A percentile compares a stretch with the other conserved stretches of the same genome.
phyloP scores from a whole-genome alignment of 2,888 invertebrate species.

The Trissoscelio sp. region DNA sequence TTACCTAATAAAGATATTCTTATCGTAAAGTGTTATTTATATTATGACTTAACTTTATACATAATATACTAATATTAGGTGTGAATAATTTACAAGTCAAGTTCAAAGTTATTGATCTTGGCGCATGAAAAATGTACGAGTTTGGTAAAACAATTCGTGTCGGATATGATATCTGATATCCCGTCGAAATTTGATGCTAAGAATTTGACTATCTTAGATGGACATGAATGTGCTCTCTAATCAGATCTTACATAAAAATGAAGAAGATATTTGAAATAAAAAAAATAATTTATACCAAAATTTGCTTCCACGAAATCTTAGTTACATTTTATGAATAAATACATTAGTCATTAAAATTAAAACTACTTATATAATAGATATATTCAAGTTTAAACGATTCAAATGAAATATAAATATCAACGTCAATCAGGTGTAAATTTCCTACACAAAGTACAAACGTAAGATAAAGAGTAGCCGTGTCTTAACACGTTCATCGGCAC shows the following conservation, averaged over 20 bases:
- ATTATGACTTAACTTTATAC: background rate
- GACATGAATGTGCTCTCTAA: background rate
- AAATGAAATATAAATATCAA: background rate
- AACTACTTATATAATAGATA: no score
- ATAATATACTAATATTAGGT: background rate
- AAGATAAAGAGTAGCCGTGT: constrained; percentile 40
- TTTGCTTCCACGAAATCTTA: no score
- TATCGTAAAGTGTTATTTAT: background rate
- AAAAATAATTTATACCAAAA: no score
- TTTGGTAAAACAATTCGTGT: background rate
- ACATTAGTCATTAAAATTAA: no score
- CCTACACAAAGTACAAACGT: constrained; percentile 19
- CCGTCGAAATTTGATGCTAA: background rate
- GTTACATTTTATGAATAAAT: no score
- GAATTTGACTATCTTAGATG: background rate
- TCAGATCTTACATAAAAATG: background rate
- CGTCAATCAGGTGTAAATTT: constrained; percentile 19
- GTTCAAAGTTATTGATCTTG: background rate
- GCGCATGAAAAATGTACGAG: background rate
- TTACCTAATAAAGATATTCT: background rate
- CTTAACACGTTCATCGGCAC: constrained; percentile 62
- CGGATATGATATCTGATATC: background rate
- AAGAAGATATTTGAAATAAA: background rate
- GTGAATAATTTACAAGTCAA: background rate
- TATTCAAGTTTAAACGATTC: background rate